phyloP scores from a whole-genome alignment of 2,888 invertebrate genomes.

The Hirtodrosophila duncani region DNA sequence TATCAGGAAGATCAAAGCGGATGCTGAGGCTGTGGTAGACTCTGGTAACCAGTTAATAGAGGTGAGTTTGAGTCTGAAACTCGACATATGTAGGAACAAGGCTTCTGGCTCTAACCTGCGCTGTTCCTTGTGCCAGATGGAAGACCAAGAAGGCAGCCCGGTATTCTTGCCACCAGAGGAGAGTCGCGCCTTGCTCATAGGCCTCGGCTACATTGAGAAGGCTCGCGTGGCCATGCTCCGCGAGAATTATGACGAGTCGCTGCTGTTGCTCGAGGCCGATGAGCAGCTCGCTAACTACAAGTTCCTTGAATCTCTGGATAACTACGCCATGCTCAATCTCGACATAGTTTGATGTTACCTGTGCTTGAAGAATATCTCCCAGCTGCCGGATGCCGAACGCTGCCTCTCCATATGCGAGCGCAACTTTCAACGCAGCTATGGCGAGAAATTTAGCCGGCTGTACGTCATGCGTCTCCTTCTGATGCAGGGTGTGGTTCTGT shows the following conservation, averaged over 20 bases:
- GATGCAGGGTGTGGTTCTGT: constrained; percentile 88
- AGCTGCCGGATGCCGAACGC: constrained; percentile 85
- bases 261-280: constrained; percentile 89
- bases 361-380: constrained; percentile 83
- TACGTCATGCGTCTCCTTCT: constrained; percentile 87
- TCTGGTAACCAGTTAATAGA: constrained; percentile 74
- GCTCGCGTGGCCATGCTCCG: constrained; percentile 84
- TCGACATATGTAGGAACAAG: too few relatives aligned
- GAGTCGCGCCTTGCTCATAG: constrained; percentile 84
- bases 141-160: constrained; percentile 88
- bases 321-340: constrained; percentile 89
- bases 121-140: constrained; percentile 79
- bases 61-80: too few relatives aligned
- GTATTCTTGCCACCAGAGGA: constrained; percentile 85
- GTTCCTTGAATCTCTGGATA: constrained; percentile 85
- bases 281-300: constrained; percentile 81
- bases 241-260: constrained; percentile 84
- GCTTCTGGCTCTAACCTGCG: constrained; percentile 39
- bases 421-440: constrained; percentile 83
- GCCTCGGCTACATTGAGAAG: constrained; percentile 89
- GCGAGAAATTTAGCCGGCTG: constrained; percentile 82
- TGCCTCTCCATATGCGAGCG: constrained; percentile 84
- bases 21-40: constrained; percentile 80
- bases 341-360: constrained; percentile 95
- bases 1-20: constrained; percentile 80